A percentile compares a stretch with the other conserved stretches of the same genome.
Conservation (phyloP, 2,113 vertebrate species). For the Centropristis striata region DNA sequence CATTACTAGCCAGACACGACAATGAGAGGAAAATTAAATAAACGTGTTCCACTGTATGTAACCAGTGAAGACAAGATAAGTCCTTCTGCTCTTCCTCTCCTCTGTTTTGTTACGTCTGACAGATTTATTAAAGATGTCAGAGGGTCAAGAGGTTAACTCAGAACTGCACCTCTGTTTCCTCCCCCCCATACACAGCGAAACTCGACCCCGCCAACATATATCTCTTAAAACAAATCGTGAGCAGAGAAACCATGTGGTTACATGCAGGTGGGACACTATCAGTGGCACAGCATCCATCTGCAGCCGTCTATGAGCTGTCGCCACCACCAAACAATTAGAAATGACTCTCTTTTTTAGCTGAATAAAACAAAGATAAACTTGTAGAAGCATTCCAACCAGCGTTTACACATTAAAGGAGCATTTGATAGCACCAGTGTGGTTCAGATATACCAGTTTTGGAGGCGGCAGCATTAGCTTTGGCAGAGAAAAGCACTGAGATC, state of each 20-base stretch:
- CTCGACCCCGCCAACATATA: constrained; percentile 23
- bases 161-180: constrained; percentile 54
- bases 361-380: constrained; percentile 20
- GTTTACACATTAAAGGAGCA: constrained; percentile 1
- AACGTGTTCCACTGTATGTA: constrained; percentile 66
- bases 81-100: constrained; percentile 32
- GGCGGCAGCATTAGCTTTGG: constrained; percentile 36
- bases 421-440: constrained; percentile 13
- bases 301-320: constrained; percentile 14
- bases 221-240: constrained; percentile 63
- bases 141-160: constrained; percentile 72
- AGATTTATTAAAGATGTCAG: constrained; percentile 61
- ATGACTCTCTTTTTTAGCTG: neutral
- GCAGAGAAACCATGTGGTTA: constrained; percentile 16
- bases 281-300: constrained; percentile 15
- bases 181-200: constrained; percentile 24
- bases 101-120: constrained; percentile 52
- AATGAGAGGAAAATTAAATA: constrained; percentile 70
- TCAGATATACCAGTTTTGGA: constrained; percentile 31
- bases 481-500: constrained; percentile 40
- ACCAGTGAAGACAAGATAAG: constrained; percentile 60
- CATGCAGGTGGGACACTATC: constrained; percentile 43
- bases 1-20: constrained; percentile 76
- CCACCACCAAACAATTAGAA: neutral
- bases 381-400: neutral